A percentile compares a stretch with the other conserved stretches of the same genome.
These are phyloP conservation scores for Hypomecis punctinalis DNA, from an alignment of 2,888 invertebrate genomes.

Conservation along the genomic window DNA sequence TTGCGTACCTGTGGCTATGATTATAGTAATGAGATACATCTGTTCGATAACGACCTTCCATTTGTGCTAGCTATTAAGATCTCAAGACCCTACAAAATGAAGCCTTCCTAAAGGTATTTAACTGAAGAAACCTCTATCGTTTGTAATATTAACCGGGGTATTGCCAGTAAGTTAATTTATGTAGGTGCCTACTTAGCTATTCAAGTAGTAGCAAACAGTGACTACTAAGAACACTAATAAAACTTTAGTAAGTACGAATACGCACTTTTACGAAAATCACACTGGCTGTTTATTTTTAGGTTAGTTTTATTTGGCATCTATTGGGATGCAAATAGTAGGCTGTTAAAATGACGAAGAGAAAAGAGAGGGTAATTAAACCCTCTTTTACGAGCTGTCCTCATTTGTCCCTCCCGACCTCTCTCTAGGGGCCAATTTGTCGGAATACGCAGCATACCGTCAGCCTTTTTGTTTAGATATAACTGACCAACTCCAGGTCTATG, in stretches of 20 bases:
- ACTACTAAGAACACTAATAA: too few relatives aligned
- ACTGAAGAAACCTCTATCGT: constrained; percentile 1
- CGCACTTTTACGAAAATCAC: neutral
- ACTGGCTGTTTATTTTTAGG: constrained; percentile 20
- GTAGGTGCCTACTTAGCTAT: too few relatives aligned
- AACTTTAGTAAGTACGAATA: too few relatives aligned
- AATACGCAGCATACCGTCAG: constrained; percentile 54
- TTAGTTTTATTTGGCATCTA: constrained; percentile 39
- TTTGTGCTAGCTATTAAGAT: constrained; percentile 14
- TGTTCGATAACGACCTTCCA: constrained; percentile 9
- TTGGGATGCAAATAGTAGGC: constrained; percentile 50
- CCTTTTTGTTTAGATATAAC: constrained; percentile 45
- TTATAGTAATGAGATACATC: constrained; percentile 25
- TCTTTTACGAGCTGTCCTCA: constrained; percentile 61
- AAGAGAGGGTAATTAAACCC: constrained; percentile 63
- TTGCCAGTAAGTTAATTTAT: neutral
- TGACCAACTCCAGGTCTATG: constrained; percentile 39
- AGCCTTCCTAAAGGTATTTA: constrained; percentile 5
- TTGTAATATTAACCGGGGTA: constrained; percentile 4
- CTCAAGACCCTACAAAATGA: constrained; percentile 4
- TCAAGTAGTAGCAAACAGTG: too few relatives aligned
- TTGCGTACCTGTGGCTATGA: constrained; percentile 7
- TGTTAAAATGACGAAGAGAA: constrained; percentile 56
- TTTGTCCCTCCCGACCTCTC: constrained; percentile 55
- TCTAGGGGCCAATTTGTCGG: constrained; percentile 52